Percentiles rank a stretch among this genome's conserved stretches.
Conservation (phyloP, 2,888 invertebrate genomes). For the Ditylenchus weischeri region DNA sequence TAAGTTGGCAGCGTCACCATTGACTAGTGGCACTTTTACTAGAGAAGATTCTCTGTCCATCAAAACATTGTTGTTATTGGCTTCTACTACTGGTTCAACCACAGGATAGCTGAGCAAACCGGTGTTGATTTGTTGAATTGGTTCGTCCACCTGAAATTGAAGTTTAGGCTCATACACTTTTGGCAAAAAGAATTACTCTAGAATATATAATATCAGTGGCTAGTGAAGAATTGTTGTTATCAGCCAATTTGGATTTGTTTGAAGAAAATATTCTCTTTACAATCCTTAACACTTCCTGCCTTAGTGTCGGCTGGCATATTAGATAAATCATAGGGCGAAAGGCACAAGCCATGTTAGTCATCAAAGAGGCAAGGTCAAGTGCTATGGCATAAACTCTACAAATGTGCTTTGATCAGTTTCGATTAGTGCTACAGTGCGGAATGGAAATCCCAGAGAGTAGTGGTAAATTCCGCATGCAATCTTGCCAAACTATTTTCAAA, state of each 20-base stretch:
- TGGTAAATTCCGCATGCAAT: no score
- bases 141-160: not conserved
- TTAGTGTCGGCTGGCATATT: constrained; percentile 40
- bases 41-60: no score
- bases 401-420: not conserved
- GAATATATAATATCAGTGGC: constrained; percentile 11
- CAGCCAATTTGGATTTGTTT: not conserved
- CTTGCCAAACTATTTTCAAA: no score
- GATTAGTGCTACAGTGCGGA: no score
- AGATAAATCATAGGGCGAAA: constrained; percentile 54
- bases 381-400: constrained; percentile 51
- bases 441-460: no score
- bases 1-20: no score
- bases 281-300: constrained; percentile 33
- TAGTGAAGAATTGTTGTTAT: not conserved
- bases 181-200: not conserved
- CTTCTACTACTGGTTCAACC: no score
- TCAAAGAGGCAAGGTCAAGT: constrained; percentile 50
- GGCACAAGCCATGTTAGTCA: constrained; percentile 53
- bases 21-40: no score
- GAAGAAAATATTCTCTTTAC: not conserved
- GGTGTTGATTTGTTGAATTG: not conserved
- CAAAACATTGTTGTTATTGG: no score
- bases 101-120: not conserved
- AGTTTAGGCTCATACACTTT: no score